These are phyloP conservation scores for Candoia aspera DNA, from an alignment of 2,113 vertebrate genomes.

Conservation along the genomic window DNA sequence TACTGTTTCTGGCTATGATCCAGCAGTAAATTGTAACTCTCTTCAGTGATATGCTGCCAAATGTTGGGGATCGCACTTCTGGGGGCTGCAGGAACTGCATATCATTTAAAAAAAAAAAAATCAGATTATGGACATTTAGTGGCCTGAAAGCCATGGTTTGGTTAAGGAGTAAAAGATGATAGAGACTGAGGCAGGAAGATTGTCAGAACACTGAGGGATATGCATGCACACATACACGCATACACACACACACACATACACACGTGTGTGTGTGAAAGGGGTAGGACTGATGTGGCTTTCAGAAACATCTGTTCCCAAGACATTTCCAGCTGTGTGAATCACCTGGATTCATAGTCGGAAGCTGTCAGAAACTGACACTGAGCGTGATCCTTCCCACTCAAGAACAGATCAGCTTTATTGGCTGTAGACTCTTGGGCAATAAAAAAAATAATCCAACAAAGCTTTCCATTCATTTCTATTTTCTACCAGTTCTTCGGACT, in stretches of 20 bases:
- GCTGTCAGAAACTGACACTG: slow-evolving; percentile 2
- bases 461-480: background rate
- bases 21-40: background rate
- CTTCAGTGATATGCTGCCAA: background rate
- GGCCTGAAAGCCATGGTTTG: too few relatives aligned
- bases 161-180: background rate
- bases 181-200: background rate
- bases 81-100: background rate
- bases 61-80: background rate
- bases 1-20: background rate
- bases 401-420: background rate
- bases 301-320: background rate
- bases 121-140: background rate
- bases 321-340: background rate
- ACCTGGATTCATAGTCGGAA: slow-evolving; percentile 11
- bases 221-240: too few relatives aligned
- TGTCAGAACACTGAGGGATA: background rate
- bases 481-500: background rate
- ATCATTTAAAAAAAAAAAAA: background rate
- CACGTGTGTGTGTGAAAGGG: background rate
- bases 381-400: background rate
- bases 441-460: background rate
- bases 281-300: background rate
- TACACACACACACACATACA: too few relatives aligned
- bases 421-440: background rate